A percentile compares a stretch with the other conserved stretches of the same genome.
Evolutionary conservation across 2,888 invertebrate species (phyloP).

Genomic region (Rhingia campestris): DNA sequence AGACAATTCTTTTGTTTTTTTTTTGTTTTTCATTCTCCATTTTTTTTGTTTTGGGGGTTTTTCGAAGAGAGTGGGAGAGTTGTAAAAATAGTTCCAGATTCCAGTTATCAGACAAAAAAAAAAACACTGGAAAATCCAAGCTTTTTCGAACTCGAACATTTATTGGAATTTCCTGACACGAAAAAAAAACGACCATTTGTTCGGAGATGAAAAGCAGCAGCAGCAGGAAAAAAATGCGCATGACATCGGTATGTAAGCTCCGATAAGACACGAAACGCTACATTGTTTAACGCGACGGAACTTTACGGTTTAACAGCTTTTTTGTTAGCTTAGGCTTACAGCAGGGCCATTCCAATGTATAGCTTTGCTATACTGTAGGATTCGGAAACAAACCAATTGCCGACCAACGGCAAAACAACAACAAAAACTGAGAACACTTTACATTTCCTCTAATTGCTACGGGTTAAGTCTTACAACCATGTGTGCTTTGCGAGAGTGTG

Average conservation of each 20-base stretch:
- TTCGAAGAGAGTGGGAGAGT: slow-evolving; percentile 44
- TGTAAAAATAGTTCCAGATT: slow-evolving; percentile 62
- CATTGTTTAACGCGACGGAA: slow-evolving; percentile 45
- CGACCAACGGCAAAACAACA: slow-evolving; percentile 32
- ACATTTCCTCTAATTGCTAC: slow-evolving; percentile 61
- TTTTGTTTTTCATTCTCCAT: slow-evolving; percentile 21
- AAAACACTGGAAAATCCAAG: slow-evolving; percentile 63
- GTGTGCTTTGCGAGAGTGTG: not conserved
- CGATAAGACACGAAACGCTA: slow-evolving; percentile 57
- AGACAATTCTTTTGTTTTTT: slow-evolving; percentile 54
- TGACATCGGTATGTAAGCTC: slow-evolving; percentile 61
- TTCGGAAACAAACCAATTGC: slow-evolving; percentile 38
- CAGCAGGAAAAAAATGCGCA: slow-evolving; percentile 51
- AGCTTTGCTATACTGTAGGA: slow-evolving; percentile 15
- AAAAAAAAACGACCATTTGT: slow-evolving; percentile 1
- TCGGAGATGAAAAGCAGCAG: slow-evolving; percentile 18
- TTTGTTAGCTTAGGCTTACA: slow-evolving; percentile 66
- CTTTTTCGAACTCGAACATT: slow-evolving; percentile 67
- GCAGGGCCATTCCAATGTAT: not conserved
- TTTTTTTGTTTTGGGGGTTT: slow-evolving; percentile 15
- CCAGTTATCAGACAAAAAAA: slow-evolving; percentile 65
- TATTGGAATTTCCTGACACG: slow-evolving; percentile 47
- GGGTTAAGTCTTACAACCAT: slow-evolving; percentile 53
- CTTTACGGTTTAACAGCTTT: slow-evolving; percentile 71
- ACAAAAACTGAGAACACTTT: slow-evolving; percentile 45